Percentiles rank a stretch among this genome's conserved stretches.
phyloP scores from a whole-genome alignment of 2,888 invertebrate genomes.

The Ischnura elegans region DNA sequence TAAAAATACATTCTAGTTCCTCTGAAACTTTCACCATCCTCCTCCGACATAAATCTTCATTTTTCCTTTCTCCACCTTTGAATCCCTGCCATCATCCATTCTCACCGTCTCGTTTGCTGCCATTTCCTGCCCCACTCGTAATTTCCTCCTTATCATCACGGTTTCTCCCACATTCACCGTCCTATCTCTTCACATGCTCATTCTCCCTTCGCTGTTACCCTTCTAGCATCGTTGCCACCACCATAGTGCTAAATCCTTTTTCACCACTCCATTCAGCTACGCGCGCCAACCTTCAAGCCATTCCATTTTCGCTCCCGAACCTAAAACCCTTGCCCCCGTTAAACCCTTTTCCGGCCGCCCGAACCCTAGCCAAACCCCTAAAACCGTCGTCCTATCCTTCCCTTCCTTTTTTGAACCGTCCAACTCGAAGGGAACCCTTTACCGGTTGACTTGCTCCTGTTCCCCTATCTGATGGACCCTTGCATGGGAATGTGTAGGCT shows the following conservation, averaged over 20 bases:
- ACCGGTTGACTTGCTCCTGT: neutral
- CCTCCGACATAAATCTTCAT: too few species aligned
- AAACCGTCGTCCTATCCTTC: neutral
- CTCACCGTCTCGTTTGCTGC: constrained; percentile 24
- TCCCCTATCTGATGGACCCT: neutral
- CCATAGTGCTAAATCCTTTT: constrained; percentile 17
- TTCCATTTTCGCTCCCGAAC: neutral
- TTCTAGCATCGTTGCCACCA: too few species aligned
- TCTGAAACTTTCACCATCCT: too few species aligned
- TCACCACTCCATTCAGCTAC: neutral
- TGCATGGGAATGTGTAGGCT: neutral
- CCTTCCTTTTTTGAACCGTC: neutral
- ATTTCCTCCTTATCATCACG: constrained; percentile 1
- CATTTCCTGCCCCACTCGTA: constrained; percentile 29
- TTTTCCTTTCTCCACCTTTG: neutral
- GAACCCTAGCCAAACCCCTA: neutral
- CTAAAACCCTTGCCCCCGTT: neutral
- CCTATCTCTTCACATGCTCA: neutral
- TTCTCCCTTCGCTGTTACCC: neutral
- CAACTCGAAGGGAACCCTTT: constrained; percentile 13
- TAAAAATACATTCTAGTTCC: too few species aligned
- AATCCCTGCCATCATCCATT: neutral
- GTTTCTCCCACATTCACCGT: neutral
- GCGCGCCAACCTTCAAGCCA: neutral
- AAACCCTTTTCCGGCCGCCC: neutral